A percentile compares a stretch with the other conserved stretches of the same genome.
Evolutionary conservation across 2,888 invertebrate genomes (phyloP).

Genomic region (Anodontia alba): DNA sequence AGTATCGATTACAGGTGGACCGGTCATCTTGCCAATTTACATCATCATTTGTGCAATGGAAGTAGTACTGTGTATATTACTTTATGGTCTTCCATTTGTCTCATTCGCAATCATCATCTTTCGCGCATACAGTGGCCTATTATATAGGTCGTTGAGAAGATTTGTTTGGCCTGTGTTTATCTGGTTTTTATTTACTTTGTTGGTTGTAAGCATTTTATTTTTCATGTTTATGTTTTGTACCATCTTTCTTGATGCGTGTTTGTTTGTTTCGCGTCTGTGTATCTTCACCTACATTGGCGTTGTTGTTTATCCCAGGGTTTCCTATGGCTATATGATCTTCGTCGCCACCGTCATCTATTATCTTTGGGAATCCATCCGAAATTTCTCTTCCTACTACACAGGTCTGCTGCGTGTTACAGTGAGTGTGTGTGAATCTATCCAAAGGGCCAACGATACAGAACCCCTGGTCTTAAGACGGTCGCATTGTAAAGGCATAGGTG

Average conservation of each 20-base stretch:
- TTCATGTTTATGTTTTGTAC: conserved; percentile 60
- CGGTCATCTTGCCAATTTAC: conserved; percentile 37
- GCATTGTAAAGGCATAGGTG: conserved; percentile 34
- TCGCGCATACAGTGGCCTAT: conserved; percentile 37
- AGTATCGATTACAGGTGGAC: background rate
- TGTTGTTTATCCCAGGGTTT: conserved; percentile 57
- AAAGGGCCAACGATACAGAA: conserved; percentile 21
- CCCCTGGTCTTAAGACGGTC: conserved; percentile 31
- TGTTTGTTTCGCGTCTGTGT: conserved; percentile 52
- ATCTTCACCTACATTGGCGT: conserved; percentile 65
- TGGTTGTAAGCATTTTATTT: conserved; percentile 16
- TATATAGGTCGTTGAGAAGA: background rate
- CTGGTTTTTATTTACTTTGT: conserved; percentile 7
- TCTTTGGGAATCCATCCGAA: conserved; percentile 47
- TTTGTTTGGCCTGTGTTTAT: background rate
- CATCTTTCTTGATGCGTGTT: conserved; percentile 60
- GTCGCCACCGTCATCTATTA: conserved; percentile 55
- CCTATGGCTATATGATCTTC: conserved; percentile 62
- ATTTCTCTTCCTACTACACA: conserved; percentile 41
- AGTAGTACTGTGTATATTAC: conserved; percentile 28
- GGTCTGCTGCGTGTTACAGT: conserved; percentile 37
- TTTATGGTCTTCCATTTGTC: conserved; percentile 54
- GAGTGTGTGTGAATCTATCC: conserved; percentile 27
- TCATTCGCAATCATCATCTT: conserved; percentile 41
- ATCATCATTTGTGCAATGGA: conserved; percentile 44